A percentile compares a stretch with the other conserved stretches of the same genome.
These are phyloP conservation scores for Lethrus apterus DNA, from an alignment of 1,140 invertebrate species.

Conservation along the genomic window DNA sequence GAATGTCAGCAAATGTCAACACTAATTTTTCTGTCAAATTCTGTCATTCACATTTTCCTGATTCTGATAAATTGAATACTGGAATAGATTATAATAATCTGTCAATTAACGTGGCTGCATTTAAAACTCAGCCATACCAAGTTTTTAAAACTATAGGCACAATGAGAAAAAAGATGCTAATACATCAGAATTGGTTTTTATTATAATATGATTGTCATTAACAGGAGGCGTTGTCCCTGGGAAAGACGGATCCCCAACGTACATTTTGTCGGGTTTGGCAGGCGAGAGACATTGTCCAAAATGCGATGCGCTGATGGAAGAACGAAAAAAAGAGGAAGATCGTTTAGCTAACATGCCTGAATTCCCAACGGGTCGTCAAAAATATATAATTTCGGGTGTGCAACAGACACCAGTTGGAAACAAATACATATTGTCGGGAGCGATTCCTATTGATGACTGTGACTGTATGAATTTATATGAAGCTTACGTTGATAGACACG, in stretches of 20 bases:
- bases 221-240: conserved; percentile 23
- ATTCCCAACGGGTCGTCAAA: conserved; percentile 21
- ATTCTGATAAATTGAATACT: too few species aligned
- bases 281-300: conserved; percentile 9
- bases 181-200: too few species aligned
- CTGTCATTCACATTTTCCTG: too few species aligned
- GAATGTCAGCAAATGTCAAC: too few species aligned
- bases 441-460: conserved; percentile 22
- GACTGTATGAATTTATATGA: conserved; percentile 28
- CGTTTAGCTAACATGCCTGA: conserved; percentile 13
- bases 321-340: conserved; percentile 7
- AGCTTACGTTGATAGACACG: conserved; percentile 24
- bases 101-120: too few species aligned
- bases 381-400: conserved; percentile 32
- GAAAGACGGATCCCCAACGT: conserved; percentile 19
- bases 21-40: too few species aligned
- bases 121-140: too few species aligned
- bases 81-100: too few species aligned
- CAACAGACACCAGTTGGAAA: conserved; percentile 28
- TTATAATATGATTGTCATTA: too few species aligned
- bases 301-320: conserved; percentile 7
- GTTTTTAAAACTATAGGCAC: too few species aligned
- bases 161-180: too few species aligned
- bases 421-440: conserved; percentile 27
- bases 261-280: conserved; percentile 16